Evolutionary conservation across 2,888 invertebrate genomes (phyloP).

Genomic region (Amblyjoppa proteus): DNA sequence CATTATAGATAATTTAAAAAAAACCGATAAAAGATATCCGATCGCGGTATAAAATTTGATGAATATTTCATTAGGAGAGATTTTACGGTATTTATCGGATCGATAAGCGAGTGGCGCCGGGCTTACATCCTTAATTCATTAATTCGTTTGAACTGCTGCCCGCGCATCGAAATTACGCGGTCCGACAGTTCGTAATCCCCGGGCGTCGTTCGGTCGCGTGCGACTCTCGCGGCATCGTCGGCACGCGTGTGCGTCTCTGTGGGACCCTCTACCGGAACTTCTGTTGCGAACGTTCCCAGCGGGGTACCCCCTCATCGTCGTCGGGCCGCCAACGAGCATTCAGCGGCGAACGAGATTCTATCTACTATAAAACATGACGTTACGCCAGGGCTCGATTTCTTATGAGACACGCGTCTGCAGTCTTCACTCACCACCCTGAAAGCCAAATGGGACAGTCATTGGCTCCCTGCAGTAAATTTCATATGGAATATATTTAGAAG

Average conservation of each 20-base stretch:
- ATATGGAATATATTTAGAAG: neutral
- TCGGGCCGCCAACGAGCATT: conserved; percentile 50
- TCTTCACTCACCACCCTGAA: conserved; percentile 54
- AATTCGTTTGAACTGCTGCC: conserved; percentile 74
- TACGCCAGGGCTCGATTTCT: conserved; percentile 72
- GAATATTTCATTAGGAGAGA: conserved; percentile 42
- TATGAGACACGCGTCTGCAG: conserved; percentile 66
- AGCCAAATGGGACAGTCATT: conserved; percentile 19
- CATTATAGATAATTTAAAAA: neutral
- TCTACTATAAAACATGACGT: conserved; percentile 66
- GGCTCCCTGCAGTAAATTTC: conserved; percentile 1
- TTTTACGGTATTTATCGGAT: conserved; percentile 27
- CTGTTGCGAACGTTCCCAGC: conserved; percentile 80
- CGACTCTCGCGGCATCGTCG: conserved; percentile 54
- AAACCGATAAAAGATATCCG: neutral
- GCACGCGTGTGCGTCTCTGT: conserved; percentile 50
- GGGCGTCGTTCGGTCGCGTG: conserved; percentile 80
- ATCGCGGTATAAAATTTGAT: neutral
- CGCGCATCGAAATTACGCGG: conserved; percentile 78
- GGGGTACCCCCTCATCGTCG: conserved; percentile 70
- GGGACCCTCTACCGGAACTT: conserved; percentile 73
- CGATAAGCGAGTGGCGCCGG: conserved; percentile 39
- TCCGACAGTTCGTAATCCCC: conserved; percentile 81
- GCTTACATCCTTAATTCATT: conserved; percentile 74
- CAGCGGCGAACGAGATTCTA: conserved; percentile 61